Conservation (phyloP, 2,888 invertebrate genomes). For the Aethes cnicana region DNA sequence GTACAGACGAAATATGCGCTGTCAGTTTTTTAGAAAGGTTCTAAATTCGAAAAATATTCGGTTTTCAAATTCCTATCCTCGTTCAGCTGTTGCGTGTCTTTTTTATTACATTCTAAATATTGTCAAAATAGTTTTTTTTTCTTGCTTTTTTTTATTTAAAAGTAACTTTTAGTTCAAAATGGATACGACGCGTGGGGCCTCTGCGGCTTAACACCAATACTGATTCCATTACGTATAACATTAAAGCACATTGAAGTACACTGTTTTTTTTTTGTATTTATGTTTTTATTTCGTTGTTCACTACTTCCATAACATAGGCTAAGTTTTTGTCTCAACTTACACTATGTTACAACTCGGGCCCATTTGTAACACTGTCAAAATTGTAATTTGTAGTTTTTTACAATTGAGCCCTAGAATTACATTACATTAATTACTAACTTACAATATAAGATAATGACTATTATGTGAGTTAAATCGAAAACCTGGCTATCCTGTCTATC, state of each 20-base stretch:
- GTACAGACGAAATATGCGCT: slow-evolving; percentile 67
- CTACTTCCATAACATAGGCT: slow-evolving; percentile 63
- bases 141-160: slow-evolving; percentile 27
- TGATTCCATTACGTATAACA: slow-evolving; percentile 70
- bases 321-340: slow-evolving; percentile 45
- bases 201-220: slow-evolving; percentile 65
- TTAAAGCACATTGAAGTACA: slow-evolving; percentile 68
- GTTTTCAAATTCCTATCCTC: background rate
- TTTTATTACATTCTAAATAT: slow-evolving; percentile 29
- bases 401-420: slow-evolving; percentile 60
- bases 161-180: slow-evolving; percentile 51
- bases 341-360: slow-evolving; percentile 48
- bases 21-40: slow-evolving; percentile 45
- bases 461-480: slow-evolving; percentile 77
- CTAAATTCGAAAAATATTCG: slow-evolving; percentile 7
- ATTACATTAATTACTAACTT: slow-evolving; percentile 80
- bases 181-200: slow-evolving; percentile 62
- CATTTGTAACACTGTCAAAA: slow-evolving; percentile 68
- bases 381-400: slow-evolving; percentile 41
- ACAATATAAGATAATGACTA: slow-evolving; percentile 63
- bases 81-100: slow-evolving; percentile 16
- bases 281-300: slow-evolving; percentile 76
- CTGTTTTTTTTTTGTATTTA: slow-evolving; percentile 68
- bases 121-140: slow-evolving; percentile 24
- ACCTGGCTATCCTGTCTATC: slow-evolving; percentile 82